Evolutionary conservation across 2,888 invertebrate genomes (phyloP), one percentile per base, ranked within the genome.

Genomic region (Nebria brevicollis): DNA sequence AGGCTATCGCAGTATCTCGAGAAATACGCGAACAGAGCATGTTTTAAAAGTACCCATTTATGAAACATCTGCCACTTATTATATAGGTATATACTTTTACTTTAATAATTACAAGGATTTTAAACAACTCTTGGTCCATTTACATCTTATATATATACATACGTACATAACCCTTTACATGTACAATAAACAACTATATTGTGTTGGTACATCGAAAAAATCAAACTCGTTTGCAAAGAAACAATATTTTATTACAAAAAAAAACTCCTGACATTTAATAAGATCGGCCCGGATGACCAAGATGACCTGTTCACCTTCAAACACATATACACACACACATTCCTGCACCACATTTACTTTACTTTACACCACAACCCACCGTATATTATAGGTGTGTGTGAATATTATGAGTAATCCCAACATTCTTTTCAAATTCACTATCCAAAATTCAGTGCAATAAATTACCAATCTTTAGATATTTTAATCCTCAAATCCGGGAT

Each of bases 251-350:
- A 4, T 34, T 5, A 5, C 2, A 70, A 26, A 75, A 80, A 80
- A 80, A 75, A 54, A 42, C 54, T 54, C 75, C 10, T 80, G 79
- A 75, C 75, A 80, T 80, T 80, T 80, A 80, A 70, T 54, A 70
- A 70, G 70, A 70, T 70, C 70, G 70, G 73, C 26, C 79, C 79
- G 79, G 79, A 80, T 80, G 79, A 80, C 66, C 73, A 26, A 72
- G 77, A 54, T 73, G 43, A 75, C 74, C 75, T 26, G 79, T 75
- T 80, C 66, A 68, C 79, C 79, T 80, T 80, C 79, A 34, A 34
- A 34, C 34, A 80, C 79, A 80, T 75, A 74, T 68, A 80, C 66
- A 80, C 20, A 34, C 11, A 70, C 75, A 80, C 66, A 80, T 6
- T 20, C 20, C 20, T 20, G 13, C 11, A 70, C 70, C 70, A 25